Base-by-base conservation (phyloP, 2,888 invertebrate genomes). In the Pristionchus entomophagus region DNA sequence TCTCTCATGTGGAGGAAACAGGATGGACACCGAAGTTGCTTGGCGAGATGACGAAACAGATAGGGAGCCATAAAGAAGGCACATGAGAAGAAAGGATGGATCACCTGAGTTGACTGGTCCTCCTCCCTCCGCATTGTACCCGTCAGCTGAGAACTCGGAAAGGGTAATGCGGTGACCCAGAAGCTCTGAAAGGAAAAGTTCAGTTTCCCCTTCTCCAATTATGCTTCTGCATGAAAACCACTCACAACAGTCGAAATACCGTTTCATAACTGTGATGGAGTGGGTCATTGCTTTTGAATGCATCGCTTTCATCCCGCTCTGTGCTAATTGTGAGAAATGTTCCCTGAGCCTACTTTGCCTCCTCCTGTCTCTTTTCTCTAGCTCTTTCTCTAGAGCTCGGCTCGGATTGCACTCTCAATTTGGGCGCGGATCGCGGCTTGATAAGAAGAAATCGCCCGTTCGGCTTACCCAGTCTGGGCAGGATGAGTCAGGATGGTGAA, bases 121-220 rank as follows among this genome's bases (percentile, higher is more conserved):
- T 81, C 93, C 93, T 78, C 93, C 92, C 86, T 92, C 92, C 26
- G 89, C 87, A 65, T 93, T 93, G 88, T 93, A 93, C 53, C 92
- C 92, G 83, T 91, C 91, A 32, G 92, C 91, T 56, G 90, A 88
- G 90, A 91, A 93, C 62, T 91, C 91, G 65, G 90, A 88, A 14
- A 91, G 87, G n/a, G 87, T 83, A 17, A 91, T 89, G 53, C 89
- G 88, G 59, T 89, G 84, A 56, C 90, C 91, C 53, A 91, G 88
- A 73, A 91, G 87, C 35, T 87, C 91, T 91, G 87, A 41, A 91
- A 65, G 8, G 32, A n/a, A n/a, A 22, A 35, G 45, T 45, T 22
- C 56, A n/a, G 5, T 56, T 14, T 22, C 19, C 22, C 5, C n/a
- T 22, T 56, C 22, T 22, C n/a, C 56, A 56, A 56, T 56, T 5